Evolutionary conservation across 2,797 vertebrate genomes (phyloP).

Genomic region (Echeneis naucrates): DNA sequence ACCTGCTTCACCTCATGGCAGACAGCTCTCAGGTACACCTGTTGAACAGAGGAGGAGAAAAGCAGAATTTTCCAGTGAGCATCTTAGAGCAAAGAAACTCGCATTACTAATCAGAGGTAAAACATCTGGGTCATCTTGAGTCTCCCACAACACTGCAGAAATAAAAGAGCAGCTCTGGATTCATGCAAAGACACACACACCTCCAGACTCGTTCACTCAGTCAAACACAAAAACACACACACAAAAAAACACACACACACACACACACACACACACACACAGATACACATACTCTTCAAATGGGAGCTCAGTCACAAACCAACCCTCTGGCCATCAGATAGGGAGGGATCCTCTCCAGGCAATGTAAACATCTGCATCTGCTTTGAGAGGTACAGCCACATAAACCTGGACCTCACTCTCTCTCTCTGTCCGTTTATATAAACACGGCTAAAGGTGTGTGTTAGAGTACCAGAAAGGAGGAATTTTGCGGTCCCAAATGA

Average conservation of each 20-base stretch:
- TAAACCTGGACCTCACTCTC: not conserved
- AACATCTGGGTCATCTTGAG: slow-evolving; percentile 74
- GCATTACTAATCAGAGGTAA: slow-evolving; percentile 64
- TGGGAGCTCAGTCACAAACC: slow-evolving; percentile 14
- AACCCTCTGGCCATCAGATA: slow-evolving; percentile 19
- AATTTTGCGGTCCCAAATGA: not conserved
- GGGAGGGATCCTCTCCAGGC: slow-evolving; percentile 5
- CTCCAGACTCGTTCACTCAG: not conserved
- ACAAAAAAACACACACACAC: not conserved
- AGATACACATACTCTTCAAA: too few relatives aligned
- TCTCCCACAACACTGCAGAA: slow-evolving; percentile 44
- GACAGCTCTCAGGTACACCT: slow-evolving; percentile 25
- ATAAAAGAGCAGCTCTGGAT: slow-evolving; percentile 31
- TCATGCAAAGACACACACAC: not conserved
- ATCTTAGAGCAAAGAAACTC: slow-evolving; percentile 20
- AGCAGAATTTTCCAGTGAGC: slow-evolving; percentile 22
- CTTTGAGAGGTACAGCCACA: slow-evolving; percentile 7
- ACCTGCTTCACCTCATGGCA: slow-evolving; percentile 33
- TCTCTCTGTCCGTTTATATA: not conserved
- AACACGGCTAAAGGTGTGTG: not conserved
- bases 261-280: too few relatives aligned
- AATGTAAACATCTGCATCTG: slow-evolving; percentile 38
- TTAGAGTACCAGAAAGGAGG: not conserved
- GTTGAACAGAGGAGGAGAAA: slow-evolving; percentile 36
- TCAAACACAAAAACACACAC: not conserved